Percentiles rank a stretch among this genome's conserved stretches.
These are phyloP conservation scores for Trichonephila clavata DNA, from an alignment of 1,140 invertebrate genomes.

Conservation along the genomic window DNA sequence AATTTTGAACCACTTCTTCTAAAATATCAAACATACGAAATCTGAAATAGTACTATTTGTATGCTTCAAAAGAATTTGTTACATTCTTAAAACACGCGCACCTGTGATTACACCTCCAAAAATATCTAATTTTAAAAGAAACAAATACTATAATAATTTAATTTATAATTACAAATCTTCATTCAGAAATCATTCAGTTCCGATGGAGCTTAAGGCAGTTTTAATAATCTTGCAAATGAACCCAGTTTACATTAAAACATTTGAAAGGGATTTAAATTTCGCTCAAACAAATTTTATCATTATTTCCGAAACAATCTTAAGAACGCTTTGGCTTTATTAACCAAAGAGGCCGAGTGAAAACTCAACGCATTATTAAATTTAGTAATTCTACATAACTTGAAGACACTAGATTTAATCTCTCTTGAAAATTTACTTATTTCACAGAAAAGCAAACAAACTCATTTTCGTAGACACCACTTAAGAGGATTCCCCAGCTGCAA, in stretches of 20 bases:
- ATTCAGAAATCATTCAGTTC: no score
- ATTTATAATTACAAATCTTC: no score
- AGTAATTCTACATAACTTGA: neutral
- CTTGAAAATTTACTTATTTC: neutral
- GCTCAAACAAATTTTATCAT: neutral
- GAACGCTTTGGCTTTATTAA: neutral
- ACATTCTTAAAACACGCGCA: no score
- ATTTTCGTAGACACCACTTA: neutral
- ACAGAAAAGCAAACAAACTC: neutral
- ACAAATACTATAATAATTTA: no score
- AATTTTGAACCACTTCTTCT: no score
- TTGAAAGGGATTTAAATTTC: neutral
- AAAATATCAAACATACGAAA: no score
- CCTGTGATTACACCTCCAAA: no score
- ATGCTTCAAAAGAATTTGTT: no score
- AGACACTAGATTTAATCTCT: conserved; percentile 7
- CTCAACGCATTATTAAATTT: conserved; percentile 16
- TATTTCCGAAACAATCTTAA: neutral
- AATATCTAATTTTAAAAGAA: no score
- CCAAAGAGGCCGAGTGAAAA: neutral
- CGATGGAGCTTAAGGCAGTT: neutral
- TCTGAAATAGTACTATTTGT: no score
- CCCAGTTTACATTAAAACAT: neutral
- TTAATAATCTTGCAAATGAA: neutral
- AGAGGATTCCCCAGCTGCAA: neutral